phyloP scores from a whole-genome alignment of 2,797 vertebrate genomes.

The Harpagifer antarcticus region DNA sequence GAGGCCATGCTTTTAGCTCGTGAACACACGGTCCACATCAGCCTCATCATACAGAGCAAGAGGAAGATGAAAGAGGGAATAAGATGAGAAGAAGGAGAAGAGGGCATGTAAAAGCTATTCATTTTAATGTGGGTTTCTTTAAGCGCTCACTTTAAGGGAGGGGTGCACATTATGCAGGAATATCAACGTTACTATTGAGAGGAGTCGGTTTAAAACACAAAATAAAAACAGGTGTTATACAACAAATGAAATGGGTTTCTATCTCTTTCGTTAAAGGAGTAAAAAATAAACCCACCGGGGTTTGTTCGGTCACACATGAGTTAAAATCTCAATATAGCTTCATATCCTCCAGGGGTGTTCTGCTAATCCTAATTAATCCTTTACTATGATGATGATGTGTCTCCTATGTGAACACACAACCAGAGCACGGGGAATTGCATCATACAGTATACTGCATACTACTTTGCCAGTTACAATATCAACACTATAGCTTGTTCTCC shows the following conservation, averaged over 20 bases:
- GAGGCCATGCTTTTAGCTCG: constrained; percentile 7
- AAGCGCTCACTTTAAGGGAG: background rate
- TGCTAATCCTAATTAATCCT: constrained; percentile 73
- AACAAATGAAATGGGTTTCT: background rate
- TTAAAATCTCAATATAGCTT: constrained; percentile 33
- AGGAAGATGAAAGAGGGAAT: too few species aligned
- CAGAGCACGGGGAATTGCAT: constrained; percentile 38
- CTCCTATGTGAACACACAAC: constrained; percentile 38
- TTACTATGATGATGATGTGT: constrained; percentile 55
- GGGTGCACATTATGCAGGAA: background rate
- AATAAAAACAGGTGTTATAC: background rate
- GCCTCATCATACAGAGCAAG: constrained; percentile 41
- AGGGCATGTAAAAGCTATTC: background rate
- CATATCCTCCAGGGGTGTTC: constrained; percentile 39
- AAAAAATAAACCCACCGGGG: constrained; percentile 13
- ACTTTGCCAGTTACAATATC: constrained; percentile 24
- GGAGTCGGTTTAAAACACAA: background rate
- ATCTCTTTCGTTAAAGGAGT: constrained; percentile 3
- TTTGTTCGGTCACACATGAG: constrained; percentile 13
- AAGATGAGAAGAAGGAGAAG: background rate
- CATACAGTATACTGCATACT: background rate
- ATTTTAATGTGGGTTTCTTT: constrained; percentile 12
- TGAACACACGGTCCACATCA: constrained; percentile 24
- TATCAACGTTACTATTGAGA: background rate
- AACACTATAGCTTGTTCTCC: constrained; percentile 1